A percentile compares a stretch with the other conserved stretches of the same genome.
Conservation (phyloP, 2,113 vertebrate species). For the Etheostoma spectabile region DNA sequence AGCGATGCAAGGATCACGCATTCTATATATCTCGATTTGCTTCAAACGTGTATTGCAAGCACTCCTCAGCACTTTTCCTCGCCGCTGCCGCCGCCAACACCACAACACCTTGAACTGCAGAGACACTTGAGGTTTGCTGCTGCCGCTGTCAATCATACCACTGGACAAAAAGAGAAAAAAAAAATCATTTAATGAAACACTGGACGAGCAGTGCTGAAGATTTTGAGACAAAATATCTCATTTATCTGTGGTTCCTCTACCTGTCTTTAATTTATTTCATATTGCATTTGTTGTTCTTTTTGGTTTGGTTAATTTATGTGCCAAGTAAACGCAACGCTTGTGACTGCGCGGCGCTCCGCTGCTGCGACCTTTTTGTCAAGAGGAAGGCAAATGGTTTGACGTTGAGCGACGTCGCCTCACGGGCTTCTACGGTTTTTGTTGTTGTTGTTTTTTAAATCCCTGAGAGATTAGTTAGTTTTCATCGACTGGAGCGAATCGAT, state of each 20-base stretch:
- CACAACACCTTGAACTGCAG: constrained; percentile 56
- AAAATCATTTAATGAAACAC: constrained; percentile 17
- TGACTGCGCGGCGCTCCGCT: constrained; percentile 40
- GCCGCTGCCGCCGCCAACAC: constrained; percentile 35
- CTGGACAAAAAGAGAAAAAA: constrained; percentile 26
- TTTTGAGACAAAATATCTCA: constrained; percentile 35
- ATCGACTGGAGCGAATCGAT: constrained; percentile 9
- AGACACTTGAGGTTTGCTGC: constrained; percentile 56
- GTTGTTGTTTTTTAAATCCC: constrained; percentile 26
- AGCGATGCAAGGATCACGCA: constrained; percentile 65
- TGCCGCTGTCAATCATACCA: constrained; percentile 48
- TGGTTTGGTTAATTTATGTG: constrained; percentile 59
- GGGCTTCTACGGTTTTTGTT: not conserved
- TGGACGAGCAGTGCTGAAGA: constrained; percentile 57
- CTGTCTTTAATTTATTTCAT: constrained; percentile 51
- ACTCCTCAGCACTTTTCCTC: constrained; percentile 70
- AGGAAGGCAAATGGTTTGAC: constrained; percentile 13
- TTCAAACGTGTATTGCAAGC: constrained; percentile 79
- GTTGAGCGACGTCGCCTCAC: constrained; percentile 1
- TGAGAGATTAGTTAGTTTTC: constrained; percentile 20
- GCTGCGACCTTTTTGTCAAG: constrained; percentile 10
- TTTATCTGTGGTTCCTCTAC: constrained; percentile 68
- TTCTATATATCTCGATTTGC: constrained; percentile 80
- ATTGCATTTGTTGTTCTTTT: constrained; percentile 28
- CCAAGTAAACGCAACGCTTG: constrained; percentile 69